Evolutionary conservation across 2,888 invertebrate genomes (phyloP), one percentile per base, ranked within the genome.

Genomic region (Gerris lacustris): DNA sequence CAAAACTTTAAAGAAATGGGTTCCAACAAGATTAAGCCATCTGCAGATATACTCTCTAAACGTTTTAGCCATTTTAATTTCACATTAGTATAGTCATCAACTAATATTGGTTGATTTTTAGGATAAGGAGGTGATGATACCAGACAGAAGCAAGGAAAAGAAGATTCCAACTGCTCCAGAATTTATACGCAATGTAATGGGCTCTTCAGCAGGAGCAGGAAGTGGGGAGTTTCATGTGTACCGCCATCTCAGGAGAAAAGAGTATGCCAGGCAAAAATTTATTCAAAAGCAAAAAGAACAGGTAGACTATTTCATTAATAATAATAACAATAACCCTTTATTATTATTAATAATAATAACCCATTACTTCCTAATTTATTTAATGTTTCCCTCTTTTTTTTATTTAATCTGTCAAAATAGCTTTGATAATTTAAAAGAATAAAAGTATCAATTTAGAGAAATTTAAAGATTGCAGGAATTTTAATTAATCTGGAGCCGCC

Each of bases 201-300:
- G 98, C n/a, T 98, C 97, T 0, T 96, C 96, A 83, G 99, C 99
- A 45, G 99, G 99, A 18, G 99, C 98, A 47, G 99, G 99, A 1
- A 96, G 96, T 73, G 98, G 99, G 7, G 99, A 99, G 81, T 99
- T 99, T 82, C 98, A 99, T 81, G 97, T 99, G 0, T 98, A 98
- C 79, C 85, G 98, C 73, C 97, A 98, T 82, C 85, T 98, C 66
- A 83, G 98, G 67, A 84, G 98, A 72, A 94, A 98, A 80, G 98
- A 99, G 82, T 96, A 96, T 82, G 94, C 97, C 0, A 84, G 99
- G 71, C 94, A 97, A 79, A 96, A 96, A 79, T 91, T 88, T 79
- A 93, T 96, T 78, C 91, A 93, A 78, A 92, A 94, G 77, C 91
- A 91, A 81, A 91, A 91, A 77, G 88, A 89, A 81, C 88, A 89